Evolutionary conservation across 2,797 vertebrate genomes (phyloP), one percentile per base, ranked within the genome.

Genomic region (Lophius americanus): DNA sequence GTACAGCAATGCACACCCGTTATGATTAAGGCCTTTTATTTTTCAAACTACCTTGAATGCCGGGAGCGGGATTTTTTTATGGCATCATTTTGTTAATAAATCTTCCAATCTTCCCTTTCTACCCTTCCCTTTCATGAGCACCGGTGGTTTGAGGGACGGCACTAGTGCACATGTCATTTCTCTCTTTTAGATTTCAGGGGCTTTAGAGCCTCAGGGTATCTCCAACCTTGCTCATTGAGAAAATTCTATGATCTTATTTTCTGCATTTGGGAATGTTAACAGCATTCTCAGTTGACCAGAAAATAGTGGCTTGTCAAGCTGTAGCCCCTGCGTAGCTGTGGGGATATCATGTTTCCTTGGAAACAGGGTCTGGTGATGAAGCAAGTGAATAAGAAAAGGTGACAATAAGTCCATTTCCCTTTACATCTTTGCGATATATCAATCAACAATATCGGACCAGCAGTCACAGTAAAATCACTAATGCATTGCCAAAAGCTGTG

Each of bases 261-360:
- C 62, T 66, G 54, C 48, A 33, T 67, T 70, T 60, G 65, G 50
- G 49, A n/a, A 75, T 54, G 51, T 64, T 80, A 74, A 73, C 37
- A 61, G 61, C 53, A 57, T 52, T 8, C 60, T 64, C 56, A 72
- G 46, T 58, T 55, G 62, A 78, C 39, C 23, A 65, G 70, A 76
- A 80, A 82, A 81, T 60, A 65, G 67, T 68, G 53, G 69, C 79
- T 59, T 57, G 75, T 72, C 70, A 85, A 54, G 63, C 68, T 57
- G 73, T 33, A 14, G 67, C 66, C 60, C 23, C 57, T 61, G 67
- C 72, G 48, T 48, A 75, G 76, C 75, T 78, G 75, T 57, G 66
- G 71, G 68, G 73, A 82, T 84, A 75, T 74, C 68, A 77, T 59
- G 87, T 90, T 88, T 88, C 90, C 87, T 80, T 86, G 87, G 90